Conservation (phyloP, 2,888 invertebrate genomes). For the Ametastegia equiseti region DNA sequence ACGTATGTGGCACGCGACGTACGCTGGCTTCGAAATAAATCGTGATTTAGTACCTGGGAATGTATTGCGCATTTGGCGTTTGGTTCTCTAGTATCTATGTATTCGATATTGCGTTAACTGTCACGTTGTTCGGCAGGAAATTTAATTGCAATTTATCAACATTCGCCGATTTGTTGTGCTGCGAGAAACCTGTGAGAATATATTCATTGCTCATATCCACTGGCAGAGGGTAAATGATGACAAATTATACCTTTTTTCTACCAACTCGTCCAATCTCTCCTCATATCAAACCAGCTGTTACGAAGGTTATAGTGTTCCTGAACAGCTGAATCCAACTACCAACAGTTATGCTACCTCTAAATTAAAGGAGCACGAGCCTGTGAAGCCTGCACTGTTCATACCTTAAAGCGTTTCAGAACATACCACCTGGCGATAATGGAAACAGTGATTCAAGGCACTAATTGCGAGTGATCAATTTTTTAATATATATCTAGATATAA, state of each 20-base stretch:
- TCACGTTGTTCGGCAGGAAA: no score
- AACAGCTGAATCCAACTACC: constrained; percentile 24
- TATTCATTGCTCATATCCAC: not conserved
- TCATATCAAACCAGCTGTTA: constrained; percentile 19
- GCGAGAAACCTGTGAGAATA: not conserved
- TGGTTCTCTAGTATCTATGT: not conserved
- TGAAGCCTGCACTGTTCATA: not conserved
- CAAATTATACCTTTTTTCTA: not conserved
- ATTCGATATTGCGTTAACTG: not conserved
- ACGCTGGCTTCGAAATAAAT: not conserved
- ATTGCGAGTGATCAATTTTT: not conserved
- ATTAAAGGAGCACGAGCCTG: not conserved
- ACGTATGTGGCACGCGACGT: not conserved
- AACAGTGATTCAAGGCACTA: not conserved
- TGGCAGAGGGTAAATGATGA: not conserved
- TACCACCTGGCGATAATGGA: not conserved
- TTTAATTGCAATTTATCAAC: no score
- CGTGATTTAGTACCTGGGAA: constrained; percentile 7
- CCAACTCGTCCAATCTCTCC: not conserved
- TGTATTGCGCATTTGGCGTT: not conserved
- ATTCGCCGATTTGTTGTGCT: no score
- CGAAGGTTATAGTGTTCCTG: not conserved
- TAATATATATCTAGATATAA: not conserved
- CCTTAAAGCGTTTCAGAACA: not conserved
- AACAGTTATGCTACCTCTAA: not conserved